Base-by-base conservation (phyloP, 2,888 invertebrate species). In the Saturnia japonica region DNA sequence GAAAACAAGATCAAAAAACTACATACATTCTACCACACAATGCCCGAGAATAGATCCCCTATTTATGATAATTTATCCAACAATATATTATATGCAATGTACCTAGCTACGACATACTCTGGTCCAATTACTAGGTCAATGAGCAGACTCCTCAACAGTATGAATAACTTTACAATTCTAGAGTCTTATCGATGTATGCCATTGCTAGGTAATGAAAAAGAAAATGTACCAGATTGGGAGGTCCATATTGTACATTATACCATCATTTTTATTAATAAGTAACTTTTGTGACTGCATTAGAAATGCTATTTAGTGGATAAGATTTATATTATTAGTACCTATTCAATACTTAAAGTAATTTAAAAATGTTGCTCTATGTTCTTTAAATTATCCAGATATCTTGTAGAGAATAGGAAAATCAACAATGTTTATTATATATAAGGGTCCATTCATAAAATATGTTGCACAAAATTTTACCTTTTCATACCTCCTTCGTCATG, bases 131-230 rank as follows among this genome's bases (percentile, higher is more conserved):
- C 93, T 16, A 84, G 91, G 47, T 86, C 86, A 72, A 72, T 86
- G 19, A 78, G 80, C 2, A 87, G 80, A 70, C 70, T 82, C 22
- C 67, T 83, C 19, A 75, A 82, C 8, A 67, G 74, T 16, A 71
- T 83, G 12, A 78, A 77, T 43, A 75, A 88, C 9, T 86, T 91
- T 71, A 81, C 85, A 3, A 80, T 93, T 19, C 74, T 89, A 28
- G 93, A 93, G 74, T 75, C 80, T 0, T 93, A 93, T 74, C 81
- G 89, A 72, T 91, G 91, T 77, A 93, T 93, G 91, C 93, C 93
- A 0, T 76, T 93, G 0, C 72, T 93, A 47, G 93, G 93, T 0
- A 85, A 87, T 78, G 93, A 93, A 72, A 78, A 81, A 25, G 79
- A 85, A 6, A 82, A 78, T 71, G 84, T 85, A 12, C 91, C 91